phyloP scores from a whole-genome alignment of 2,113 vertebrate species.

The Oenanthe melanoleuca region DNA sequence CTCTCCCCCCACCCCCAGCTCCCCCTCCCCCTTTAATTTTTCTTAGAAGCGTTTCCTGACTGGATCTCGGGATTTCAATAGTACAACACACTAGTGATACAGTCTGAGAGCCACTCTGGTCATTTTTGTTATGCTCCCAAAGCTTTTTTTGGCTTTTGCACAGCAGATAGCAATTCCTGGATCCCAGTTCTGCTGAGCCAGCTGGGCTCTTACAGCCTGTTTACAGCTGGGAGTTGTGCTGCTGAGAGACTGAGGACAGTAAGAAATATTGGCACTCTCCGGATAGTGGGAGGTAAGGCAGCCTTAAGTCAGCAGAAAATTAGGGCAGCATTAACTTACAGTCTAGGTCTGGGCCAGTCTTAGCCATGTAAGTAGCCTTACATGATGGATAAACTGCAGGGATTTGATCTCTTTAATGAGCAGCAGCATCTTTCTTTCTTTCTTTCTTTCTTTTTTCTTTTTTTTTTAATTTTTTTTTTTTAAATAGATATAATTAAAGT shows the following conservation, averaged over 20 bases:
- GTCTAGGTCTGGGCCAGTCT: constrained; percentile 15
- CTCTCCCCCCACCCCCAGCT: too few species aligned
- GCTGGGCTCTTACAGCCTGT: constrained; percentile 30
- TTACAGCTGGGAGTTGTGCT: constrained; percentile 33
- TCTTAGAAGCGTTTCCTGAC: not conserved
- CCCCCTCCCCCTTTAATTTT: not conserved
- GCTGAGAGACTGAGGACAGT: constrained; percentile 41
- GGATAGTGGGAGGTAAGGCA: constrained; percentile 27
- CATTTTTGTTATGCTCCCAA: not conserved
- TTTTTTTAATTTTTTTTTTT: too few species aligned
- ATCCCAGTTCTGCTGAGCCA: constrained; percentile 52
- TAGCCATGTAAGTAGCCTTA: constrained; percentile 52
- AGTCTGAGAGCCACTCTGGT: not conserved
- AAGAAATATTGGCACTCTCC: not conserved
- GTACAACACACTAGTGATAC: not conserved
- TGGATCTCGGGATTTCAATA: not conserved
- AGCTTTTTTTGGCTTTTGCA: constrained; percentile 30
- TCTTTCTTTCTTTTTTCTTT: not conserved
- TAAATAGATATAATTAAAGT: not conserved
- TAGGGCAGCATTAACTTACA: constrained; percentile 14
- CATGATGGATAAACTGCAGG: not conserved
- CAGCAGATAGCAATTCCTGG: constrained; percentile 16
- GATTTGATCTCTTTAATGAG: constrained; percentile 37
- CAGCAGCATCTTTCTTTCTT: not conserved
- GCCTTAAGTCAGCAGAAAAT: constrained; percentile 5